Conservation (phyloP, 2,113 vertebrate species). For the Pimephales promelas region DNA sequence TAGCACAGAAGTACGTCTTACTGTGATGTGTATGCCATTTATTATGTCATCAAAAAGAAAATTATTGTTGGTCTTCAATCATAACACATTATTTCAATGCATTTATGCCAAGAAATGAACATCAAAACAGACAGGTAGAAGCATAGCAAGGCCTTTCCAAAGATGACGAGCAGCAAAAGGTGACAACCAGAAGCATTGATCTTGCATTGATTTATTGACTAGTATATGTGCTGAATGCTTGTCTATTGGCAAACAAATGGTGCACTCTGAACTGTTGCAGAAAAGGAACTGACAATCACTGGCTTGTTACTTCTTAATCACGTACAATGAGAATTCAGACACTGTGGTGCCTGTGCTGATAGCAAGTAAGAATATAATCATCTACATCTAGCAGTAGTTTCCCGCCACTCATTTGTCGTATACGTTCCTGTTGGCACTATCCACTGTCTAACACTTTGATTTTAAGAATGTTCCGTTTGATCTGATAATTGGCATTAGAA, state of each 20-base stretch:
- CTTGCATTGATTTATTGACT: slow-evolving; percentile 7
- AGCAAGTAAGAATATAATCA: background rate
- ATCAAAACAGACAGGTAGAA: too few species aligned
- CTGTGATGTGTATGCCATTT: background rate
- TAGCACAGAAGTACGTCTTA: background rate
- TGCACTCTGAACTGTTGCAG: background rate
- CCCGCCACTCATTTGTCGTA: background rate
- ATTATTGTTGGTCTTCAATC: background rate
- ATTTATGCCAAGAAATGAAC: background rate
- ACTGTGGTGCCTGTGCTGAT: background rate
- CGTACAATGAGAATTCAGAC: background rate
- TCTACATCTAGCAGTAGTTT: background rate
- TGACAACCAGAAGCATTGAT: background rate
- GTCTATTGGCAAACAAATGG: background rate
- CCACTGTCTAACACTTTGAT: slow-evolving; percentile 53
- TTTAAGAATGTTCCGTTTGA: slow-evolving; percentile 62
- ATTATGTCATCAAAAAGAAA: background rate
- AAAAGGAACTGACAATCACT: background rate
- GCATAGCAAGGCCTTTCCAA: background rate
- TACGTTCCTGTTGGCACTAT: background rate
- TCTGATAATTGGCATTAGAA: slow-evolving; percentile 78
- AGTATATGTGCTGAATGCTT: background rate
- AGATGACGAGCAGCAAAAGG: too few species aligned
- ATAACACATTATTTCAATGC: background rate
- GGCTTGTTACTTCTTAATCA: background rate